Conservation (phyloP, 1,140 invertebrate species). For the Drosophila insularis region DNA sequence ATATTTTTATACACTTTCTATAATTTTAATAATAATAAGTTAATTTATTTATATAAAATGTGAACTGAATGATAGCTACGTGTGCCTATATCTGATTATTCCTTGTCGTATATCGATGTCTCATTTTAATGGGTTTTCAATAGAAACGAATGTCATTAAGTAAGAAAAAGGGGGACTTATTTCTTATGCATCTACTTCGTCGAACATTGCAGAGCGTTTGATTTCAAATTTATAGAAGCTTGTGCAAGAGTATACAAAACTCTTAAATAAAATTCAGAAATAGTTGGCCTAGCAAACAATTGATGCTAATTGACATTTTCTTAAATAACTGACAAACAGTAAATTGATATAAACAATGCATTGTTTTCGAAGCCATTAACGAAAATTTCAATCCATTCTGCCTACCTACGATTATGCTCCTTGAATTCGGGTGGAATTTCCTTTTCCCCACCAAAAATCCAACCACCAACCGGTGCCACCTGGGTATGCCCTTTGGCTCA, state of each 20-base stretch:
- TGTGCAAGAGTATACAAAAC: not conserved
- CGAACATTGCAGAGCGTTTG: too few species aligned
- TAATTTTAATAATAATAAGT: not conserved
- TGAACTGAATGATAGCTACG: too few species aligned
- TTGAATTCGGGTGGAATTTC: not conserved
- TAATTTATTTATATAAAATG: too few species aligned
- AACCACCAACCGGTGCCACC: not conserved
- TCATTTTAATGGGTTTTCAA: too few species aligned
- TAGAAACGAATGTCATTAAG: too few species aligned
- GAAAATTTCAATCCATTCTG: not conserved
- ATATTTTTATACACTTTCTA: not conserved
- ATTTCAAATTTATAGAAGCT: not conserved
- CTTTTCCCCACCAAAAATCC: not conserved
- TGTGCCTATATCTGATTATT: too few species aligned
- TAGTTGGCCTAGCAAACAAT: not conserved
- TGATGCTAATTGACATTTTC: conserved; percentile 7
- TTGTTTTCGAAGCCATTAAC: conserved; percentile 1
- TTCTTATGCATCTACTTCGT: too few species aligned
- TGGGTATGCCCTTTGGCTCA: conserved; percentile 5
- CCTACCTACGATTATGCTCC: not conserved
- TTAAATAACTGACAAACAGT: conserved; percentile 5
- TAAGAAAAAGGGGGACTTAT: too few species aligned
- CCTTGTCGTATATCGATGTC: too few species aligned
- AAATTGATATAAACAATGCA: not conserved
- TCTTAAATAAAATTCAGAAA: not conserved